Base-by-base conservation (phyloP, 2,113 vertebrate genomes). In the Archilochus colubris region DNA sequence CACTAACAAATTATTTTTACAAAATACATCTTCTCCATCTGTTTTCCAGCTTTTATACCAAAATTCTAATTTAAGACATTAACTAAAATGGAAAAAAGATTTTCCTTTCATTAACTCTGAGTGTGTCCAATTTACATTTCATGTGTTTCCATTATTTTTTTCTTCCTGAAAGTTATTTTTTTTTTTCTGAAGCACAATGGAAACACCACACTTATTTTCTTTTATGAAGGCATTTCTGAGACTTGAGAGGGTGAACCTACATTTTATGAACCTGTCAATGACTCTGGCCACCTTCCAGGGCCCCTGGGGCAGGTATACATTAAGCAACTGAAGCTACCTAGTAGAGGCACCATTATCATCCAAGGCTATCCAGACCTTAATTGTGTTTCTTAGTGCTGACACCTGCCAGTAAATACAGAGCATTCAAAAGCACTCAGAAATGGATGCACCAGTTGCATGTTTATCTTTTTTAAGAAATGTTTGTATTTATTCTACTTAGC, bases 41-140 rank as follows among this genome's bases (percentile, higher is more conserved):
- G 95, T 96, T 96, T 97, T 96, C 83, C 91, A 96, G 87, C 72
- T 97, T 95, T 95, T 92, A 95, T 90, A 95, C 76, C 72, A 93
- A 96, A 96, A 95, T 93, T 95, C 93, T 95, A 96, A 96, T 96
- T 94, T 93, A 96, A 94, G 91, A 64, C 94, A 93, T 96, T 94
- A 95, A 91, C 87, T 95, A 77, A 97, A 93, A 94, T 89, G 92
- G 89, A 91, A 95, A 95, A 95, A 96, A 95, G 78, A 89, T 90
- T 96, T 97, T 96, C 97, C 96, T 96, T 97, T 97, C 94, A 95
- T 97, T 97, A 96, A 88, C 89, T 95, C 92, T 92, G 72, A 95
- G 81, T 84, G 80, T 85, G 95, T 95, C 85, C 93, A 97, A 93
- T 96, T 96, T 96, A 82, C 4, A 0, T 96, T 95, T 95, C 96